These are phyloP conservation scores for Larimichthys polyactis DNA, from an alignment of 2,113 vertebrate genomes.

Conservation along the genomic window DNA sequence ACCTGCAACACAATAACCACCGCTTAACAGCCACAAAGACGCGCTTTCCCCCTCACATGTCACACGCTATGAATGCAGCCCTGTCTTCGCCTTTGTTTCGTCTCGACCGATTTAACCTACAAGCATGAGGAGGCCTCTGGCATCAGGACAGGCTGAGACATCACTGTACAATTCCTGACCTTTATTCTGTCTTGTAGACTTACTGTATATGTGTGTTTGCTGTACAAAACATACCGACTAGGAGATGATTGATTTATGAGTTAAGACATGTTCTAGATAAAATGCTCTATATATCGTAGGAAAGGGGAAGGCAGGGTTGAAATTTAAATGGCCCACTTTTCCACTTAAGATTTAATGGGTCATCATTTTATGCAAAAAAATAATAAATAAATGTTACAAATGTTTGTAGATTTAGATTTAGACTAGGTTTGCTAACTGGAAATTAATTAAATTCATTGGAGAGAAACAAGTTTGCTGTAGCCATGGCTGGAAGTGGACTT, in stretches of 20 bases:
- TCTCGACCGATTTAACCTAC: background rate
- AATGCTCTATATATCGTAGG: background rate
- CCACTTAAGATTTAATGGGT: background rate
- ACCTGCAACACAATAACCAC: conserved; percentile 82
- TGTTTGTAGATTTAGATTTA: background rate
- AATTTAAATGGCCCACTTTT: background rate
- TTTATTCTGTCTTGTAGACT: background rate
- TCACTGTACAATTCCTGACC: background rate
- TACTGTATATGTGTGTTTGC: background rate
- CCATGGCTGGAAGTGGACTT: background rate
- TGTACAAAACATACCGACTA: background rate
- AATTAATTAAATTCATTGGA: background rate
- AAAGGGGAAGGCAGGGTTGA: background rate
- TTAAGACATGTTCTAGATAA: background rate
- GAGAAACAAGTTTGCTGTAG: background rate
- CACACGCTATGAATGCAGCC: conserved; percentile 43
- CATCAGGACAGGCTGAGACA: background rate
- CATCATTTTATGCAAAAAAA: background rate
- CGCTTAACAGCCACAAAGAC: conserved; percentile 16
- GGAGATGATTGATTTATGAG: background rate
- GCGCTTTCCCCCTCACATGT: conserved; percentile 40
- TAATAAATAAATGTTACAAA: background rate
- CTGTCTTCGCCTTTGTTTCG: conserved; percentile 21
- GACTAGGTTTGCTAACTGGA: background rate
- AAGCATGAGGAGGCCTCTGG: background rate